Percentiles rank a stretch among this genome's conserved stretches.
phyloP scores from a whole-genome alignment of 2,113 vertebrate species.

The Mugil cephalus region DNA sequence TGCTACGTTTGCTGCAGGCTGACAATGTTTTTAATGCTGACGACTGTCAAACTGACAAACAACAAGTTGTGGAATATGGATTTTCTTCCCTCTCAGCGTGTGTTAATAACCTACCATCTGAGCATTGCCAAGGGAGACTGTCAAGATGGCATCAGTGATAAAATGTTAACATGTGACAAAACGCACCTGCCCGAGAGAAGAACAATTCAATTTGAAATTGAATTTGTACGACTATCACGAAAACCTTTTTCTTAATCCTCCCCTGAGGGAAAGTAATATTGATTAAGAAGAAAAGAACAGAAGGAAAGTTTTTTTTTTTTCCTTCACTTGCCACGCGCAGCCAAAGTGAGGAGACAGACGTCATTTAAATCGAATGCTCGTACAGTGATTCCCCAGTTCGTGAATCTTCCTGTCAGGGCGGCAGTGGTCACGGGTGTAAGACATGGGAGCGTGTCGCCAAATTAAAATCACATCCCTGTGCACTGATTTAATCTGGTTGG shows the following conservation, averaged over 20 bases:
- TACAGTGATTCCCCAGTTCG: conserved; percentile 27
- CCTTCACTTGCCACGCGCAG: conserved; percentile 41
- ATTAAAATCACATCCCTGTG: conserved; percentile 22
- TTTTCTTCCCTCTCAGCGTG: conserved; percentile 77
- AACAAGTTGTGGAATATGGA: conserved; percentile 85
- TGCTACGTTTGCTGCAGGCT: conserved; percentile 83
- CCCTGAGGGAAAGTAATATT: conserved; percentile 79
- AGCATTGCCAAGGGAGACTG: conserved; percentile 83
- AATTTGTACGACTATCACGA: conserved; percentile 78
- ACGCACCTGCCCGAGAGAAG: conserved; percentile 81
- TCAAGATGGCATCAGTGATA: conserved; percentile 86
- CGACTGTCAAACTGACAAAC: conserved; percentile 87
- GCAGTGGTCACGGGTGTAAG: conserved; percentile 18
- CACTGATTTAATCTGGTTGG: background rate
- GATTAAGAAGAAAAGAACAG: conserved; percentile 80
- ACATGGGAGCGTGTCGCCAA: conserved; percentile 21
- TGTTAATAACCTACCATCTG: conserved; percentile 86
- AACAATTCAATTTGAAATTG: conserved; percentile 81
- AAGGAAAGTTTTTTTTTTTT: conserved; percentile 64
- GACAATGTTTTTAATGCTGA: conserved; percentile 83
- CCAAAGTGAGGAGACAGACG: conserved; percentile 35
- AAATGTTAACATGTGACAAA: conserved; percentile 84
- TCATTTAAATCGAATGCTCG: conserved; percentile 25
- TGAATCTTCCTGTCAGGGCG: conserved; percentile 36
- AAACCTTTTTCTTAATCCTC: conserved; percentile 78